These are phyloP conservation scores for Marmota flaviventris DNA, from an alignment of 2,113 vertebrate species.

Conservation along the genomic window DNA sequence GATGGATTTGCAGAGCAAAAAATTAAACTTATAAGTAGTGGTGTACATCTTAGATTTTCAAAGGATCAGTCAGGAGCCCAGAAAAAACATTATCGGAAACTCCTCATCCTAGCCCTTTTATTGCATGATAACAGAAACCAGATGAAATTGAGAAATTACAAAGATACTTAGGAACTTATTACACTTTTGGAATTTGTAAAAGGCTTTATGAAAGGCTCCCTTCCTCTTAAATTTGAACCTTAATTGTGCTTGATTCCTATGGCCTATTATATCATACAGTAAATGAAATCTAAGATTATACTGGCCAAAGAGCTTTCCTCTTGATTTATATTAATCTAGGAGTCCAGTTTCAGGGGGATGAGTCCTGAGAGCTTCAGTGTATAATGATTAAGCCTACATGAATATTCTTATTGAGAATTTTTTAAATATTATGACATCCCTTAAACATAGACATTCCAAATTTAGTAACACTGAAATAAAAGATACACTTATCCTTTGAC, in stretches of 20 bases:
- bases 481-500: neutral
- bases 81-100: neutral
- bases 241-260: conserved; percentile 11
- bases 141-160: conserved; percentile 3
- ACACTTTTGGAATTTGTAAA: conserved; percentile 8
- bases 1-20: neutral
- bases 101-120: neutral
- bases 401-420: neutral
- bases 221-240: neutral
- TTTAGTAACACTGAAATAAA: neutral
- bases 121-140: neutral
- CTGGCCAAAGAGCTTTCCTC: conserved; percentile 5
- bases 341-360: neutral
- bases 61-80: neutral
- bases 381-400: neutral
- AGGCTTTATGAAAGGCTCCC: neutral
- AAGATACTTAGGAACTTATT: neutral
- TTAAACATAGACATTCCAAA: conserved; percentile 17
- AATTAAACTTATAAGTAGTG: neutral
- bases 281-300: neutral
- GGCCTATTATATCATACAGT: neutral
- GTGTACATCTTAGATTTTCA: neutral
- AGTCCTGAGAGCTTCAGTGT: neutral
- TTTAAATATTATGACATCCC: neutral
- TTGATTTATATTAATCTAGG: neutral